A percentile compares a stretch with the other conserved stretches of the same genome.
phyloP scores from a whole-genome alignment of 2,888 invertebrate genomes.

The Rugalucina vietnamica region DNA sequence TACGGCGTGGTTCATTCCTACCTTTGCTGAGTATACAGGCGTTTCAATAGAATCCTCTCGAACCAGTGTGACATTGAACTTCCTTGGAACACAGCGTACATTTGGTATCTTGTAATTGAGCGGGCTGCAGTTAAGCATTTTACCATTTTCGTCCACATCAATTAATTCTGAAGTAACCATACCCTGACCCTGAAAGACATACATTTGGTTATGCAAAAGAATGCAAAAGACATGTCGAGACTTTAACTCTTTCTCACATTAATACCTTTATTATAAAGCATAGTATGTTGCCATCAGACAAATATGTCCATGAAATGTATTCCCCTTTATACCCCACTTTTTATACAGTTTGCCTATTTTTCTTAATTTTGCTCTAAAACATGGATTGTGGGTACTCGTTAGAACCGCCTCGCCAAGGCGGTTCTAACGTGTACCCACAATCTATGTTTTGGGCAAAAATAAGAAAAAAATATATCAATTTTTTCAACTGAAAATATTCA shows the following conservation, averaged over 20 bases:
- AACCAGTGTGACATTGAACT: constrained; percentile 40
- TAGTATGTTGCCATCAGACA: too few species aligned
- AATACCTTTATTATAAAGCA: not conserved
- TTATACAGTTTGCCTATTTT: too few species aligned
- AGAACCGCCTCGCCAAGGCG: too few species aligned
- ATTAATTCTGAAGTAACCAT: constrained; percentile 15
- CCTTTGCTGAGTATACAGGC: constrained; percentile 18
- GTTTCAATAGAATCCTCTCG: constrained; percentile 13
- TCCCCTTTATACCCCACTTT: too few species aligned
- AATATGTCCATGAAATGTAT: too few species aligned
- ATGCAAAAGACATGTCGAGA: not conserved
- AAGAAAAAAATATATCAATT: too few species aligned
- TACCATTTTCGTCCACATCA: not conserved
- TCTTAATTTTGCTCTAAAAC: too few species aligned
- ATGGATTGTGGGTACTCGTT: too few species aligned
- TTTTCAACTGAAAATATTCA: too few species aligned
- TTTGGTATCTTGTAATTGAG: constrained; percentile 38
- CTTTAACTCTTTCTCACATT: not conserved
- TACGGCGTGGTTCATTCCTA: not conserved
- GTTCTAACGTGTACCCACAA: too few species aligned
- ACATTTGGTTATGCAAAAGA: not conserved
- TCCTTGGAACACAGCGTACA: constrained; percentile 31
- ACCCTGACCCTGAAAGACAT: not conserved
- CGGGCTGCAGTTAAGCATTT: constrained; percentile 16
- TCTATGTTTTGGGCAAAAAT: too few species aligned